Evolutionary conservation across 92 coral and sea anemone species (phyloP).

Genomic region (Actinernus sp.): DNA sequence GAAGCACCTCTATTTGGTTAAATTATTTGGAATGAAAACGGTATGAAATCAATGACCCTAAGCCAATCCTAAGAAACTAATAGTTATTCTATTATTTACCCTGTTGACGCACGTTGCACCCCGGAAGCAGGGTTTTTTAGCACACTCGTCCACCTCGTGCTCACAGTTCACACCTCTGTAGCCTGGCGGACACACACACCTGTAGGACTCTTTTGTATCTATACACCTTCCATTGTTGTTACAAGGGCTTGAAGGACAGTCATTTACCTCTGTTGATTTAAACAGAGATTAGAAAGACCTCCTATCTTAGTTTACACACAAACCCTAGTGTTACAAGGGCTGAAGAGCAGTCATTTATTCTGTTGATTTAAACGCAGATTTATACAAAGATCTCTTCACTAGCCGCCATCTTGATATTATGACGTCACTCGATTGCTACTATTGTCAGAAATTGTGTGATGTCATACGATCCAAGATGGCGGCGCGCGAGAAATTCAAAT

Average conservation of each 20-base stretch:
- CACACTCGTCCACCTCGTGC: slow-evolving; percentile 75
- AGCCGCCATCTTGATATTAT: no score
- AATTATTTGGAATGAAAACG: neutral
- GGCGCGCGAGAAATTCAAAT: no score
- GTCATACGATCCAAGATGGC: no score
- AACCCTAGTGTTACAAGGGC: no score
- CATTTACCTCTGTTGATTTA: slow-evolving; percentile 74
- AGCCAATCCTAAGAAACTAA: neutral
- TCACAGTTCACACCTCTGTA: slow-evolving; percentile 73
- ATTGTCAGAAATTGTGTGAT: no score
- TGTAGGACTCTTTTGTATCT: slow-evolving; percentile 81
- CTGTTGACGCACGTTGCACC: slow-evolving; percentile 86
- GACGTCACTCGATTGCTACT: no score
- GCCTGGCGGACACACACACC: slow-evolving; percentile 76
- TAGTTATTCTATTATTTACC: slow-evolving; percentile 1
- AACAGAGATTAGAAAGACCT: no score
- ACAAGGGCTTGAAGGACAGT: slow-evolving; percentile 82
- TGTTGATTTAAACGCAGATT: no score
- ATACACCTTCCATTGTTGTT: slow-evolving; percentile 69
- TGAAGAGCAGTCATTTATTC: no score
- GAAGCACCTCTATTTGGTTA: neutral
- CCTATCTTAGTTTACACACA: no score
- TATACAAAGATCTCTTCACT: no score
- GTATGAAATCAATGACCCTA: neutral
- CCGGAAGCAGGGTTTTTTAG: slow-evolving; percentile 79